A percentile compares a stretch with the other conserved stretches of the same genome.
These are phyloP conservation scores for Tholera decimalis DNA, from an alignment of 2,888 invertebrate species.

Conservation along the genomic window DNA sequence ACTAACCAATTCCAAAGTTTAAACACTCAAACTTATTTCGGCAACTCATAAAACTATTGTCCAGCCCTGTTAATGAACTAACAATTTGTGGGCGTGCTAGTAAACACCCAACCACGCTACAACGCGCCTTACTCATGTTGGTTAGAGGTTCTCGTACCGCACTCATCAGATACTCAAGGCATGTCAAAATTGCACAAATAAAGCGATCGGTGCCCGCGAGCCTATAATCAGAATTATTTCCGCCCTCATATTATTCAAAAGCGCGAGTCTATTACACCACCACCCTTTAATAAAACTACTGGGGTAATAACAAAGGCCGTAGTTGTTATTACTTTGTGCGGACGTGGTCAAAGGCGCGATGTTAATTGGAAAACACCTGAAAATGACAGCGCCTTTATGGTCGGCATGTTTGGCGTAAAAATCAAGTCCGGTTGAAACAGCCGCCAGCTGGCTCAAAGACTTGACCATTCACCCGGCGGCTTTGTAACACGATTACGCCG, in stretches of 20 bases:
- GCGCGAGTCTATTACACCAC: constrained; percentile 78
- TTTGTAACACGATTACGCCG: constrained; percentile 90
- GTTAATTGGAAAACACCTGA: constrained; percentile 91
- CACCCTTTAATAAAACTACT: constrained; percentile 82
- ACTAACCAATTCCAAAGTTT: constrained; percentile 87
- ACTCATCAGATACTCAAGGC: not conserved
- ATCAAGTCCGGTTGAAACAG: constrained; percentile 82
- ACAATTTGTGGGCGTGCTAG: constrained; percentile 41
- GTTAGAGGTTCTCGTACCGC: not conserved
- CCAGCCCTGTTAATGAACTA: constrained; percentile 78
- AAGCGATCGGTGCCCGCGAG: constrained; percentile 15
- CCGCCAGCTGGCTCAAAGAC: constrained; percentile 83
- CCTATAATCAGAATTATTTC: constrained; percentile 50
- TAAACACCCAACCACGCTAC: constrained; percentile 26
- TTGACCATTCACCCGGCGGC: constrained; percentile 87
- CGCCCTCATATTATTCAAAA: constrained; percentile 62
- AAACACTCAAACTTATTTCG: constrained; percentile 88
- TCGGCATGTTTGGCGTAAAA: constrained; percentile 88
- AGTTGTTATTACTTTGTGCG: constrained; percentile 82
- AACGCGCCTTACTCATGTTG: constrained; percentile 11
- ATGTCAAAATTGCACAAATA: constrained; percentile 19
- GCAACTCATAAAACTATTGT: constrained; percentile 89
- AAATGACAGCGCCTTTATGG: constrained; percentile 90
- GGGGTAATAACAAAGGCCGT: constrained; percentile 82
- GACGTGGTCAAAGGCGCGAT: constrained; percentile 88